A percentile compares a stretch with the other conserved stretches of the same genome.
These are phyloP conservation scores for Neogale vison DNA, from an alignment of 2,113 vertebrate genomes.

Conservation along the genomic window DNA sequence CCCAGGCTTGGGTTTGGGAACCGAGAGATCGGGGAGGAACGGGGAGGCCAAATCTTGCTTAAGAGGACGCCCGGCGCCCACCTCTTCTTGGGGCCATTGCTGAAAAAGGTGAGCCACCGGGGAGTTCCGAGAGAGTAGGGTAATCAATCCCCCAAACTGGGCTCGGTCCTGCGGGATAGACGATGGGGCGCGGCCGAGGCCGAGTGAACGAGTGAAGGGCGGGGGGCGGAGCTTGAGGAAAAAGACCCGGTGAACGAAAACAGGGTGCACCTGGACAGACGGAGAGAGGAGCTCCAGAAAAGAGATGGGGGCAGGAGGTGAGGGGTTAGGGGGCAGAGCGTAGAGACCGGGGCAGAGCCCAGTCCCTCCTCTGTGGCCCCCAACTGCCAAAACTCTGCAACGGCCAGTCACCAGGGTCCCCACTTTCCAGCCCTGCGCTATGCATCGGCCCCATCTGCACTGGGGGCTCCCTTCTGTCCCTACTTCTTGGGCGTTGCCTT, in stretches of 20 bases:
- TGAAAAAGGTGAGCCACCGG: neutral
- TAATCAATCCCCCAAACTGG: neutral
- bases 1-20: neutral
- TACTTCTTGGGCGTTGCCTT: neutral
- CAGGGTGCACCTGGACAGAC: too few species aligned
- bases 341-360: too few species aligned
- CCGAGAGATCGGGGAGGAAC: neutral
- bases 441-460: fast-evolving
- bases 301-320: neutral
- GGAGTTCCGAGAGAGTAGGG: neutral
- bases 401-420: neutral
- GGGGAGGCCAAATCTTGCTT: neutral
- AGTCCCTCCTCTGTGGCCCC: neutral
- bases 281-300: neutral
- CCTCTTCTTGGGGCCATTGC: neutral
- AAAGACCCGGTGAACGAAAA: neutral
- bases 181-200: too few species aligned
- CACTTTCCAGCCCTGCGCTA: neutral
- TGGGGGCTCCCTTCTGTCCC: neutral
- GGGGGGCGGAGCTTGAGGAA: fast-evolving
- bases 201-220: too few species aligned
- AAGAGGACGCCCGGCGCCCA: neutral
- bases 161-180: neutral
- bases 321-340: fast-evolving
- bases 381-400: neutral